Conservation (phyloP, 2,888 invertebrate species). For the Coleophora deauratella region DNA sequence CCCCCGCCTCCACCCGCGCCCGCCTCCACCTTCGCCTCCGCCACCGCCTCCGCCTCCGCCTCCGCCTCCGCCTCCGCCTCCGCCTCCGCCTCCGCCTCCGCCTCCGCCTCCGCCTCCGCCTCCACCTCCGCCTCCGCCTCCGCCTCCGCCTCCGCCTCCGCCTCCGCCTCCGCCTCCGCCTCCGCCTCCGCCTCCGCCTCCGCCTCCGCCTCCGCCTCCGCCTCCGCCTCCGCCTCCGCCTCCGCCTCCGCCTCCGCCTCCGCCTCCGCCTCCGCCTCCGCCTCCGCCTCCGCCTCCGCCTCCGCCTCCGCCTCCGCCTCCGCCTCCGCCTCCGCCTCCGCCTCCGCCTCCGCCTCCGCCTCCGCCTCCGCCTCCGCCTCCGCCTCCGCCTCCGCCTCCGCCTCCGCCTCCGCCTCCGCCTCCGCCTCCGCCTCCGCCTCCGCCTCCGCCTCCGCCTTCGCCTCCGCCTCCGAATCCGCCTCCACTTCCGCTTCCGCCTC, state of each 20-base stretch:
- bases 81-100: too few species aligned
- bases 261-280: not conserved
- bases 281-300: not conserved
- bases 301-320: not conserved
- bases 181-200: not conserved
- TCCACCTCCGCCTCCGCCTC: too few species aligned
- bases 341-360: conserved; percentile 1
- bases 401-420: too few species aligned
- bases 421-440: too few species aligned
- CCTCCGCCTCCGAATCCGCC: too few species aligned
- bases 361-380: conserved; percentile 1
- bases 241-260: not conserved
- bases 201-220: not conserved
- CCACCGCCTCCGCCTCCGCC: not conserved
- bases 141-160: not conserved
- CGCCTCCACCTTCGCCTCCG: conserved; percentile 1
- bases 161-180: not conserved
- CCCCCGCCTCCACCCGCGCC: not conserved
- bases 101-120: too few species aligned
- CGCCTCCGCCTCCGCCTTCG: too few species aligned
- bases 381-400: too few species aligned
- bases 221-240: not conserved
- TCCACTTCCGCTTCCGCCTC: too few species aligned
- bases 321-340: not conserved
- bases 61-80: too few species aligned